Evolutionary conservation across 2,113 vertebrate genomes (phyloP), one percentile per base, ranked within the genome.

Genomic region (Numida meleagris): DNA sequence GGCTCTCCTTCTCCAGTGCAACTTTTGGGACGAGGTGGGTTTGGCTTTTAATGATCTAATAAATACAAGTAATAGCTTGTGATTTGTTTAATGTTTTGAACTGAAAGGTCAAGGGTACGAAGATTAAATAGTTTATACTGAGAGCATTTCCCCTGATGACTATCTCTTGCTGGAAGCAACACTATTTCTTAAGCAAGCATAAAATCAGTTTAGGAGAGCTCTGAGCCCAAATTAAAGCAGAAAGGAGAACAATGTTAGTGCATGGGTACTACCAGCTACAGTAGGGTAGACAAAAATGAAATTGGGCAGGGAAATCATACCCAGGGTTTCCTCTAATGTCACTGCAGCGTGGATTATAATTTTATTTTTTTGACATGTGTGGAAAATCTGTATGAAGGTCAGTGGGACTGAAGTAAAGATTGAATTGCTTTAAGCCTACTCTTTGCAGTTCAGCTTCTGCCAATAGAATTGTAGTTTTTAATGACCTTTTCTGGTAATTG

Each of bases 21-120:
- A 80, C 84, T 86, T 93, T 82, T 92, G 61, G 45, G 38, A 86
- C 68, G 46, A 85, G 34, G 84, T 73, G 66, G 63, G 33, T 88
- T 94, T 79, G 74, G 53, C 74, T 96, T 96, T 93, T 93, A 94
- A 77, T 84, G 61, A 57, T 77, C 71, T 96, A 95, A 97, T 95
- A 96, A 97, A 91, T 92, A 86, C 67, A 76, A 84, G 91, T 91
- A 89, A 95, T 94, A 92, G 74, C 92, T 95, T 95, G 86, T 90
- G 93, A 96, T 91, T 94, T 96, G 85, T 94, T 96, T 96, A 96
- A 97, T 96, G 96, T 96, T 95, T 96, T 92, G 93, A 87, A 94
- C 87, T 45, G 74, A 94, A 97, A 96, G 94, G 94, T 96, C 96
- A 97, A 94, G 91, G 86, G 57, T 89, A 92, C 86, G n/a, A 76